phyloP scores from a whole-genome alignment of 1,140 invertebrate species.

The Augochlora pura region DNA sequence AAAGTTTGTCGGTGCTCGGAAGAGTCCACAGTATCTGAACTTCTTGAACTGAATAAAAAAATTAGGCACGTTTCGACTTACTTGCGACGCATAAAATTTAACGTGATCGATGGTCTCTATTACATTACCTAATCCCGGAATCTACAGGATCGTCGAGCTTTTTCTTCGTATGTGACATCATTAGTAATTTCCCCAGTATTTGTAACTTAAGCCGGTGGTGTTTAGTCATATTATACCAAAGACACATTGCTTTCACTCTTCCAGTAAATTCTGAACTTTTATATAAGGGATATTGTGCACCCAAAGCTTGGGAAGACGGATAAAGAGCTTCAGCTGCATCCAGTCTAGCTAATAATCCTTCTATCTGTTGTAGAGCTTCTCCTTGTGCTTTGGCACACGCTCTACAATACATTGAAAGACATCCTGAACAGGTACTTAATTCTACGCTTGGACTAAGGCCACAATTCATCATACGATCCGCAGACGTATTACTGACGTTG shows the following conservation, averaged over 20 bases:
- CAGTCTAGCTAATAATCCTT: constrained; percentile 85
- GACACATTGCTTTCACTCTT: constrained; percentile 88
- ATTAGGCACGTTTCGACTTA: background rate
- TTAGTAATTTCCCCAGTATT: constrained; percentile 88
- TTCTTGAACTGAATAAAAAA: constrained; percentile 61
- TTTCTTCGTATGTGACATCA: constrained; percentile 77
- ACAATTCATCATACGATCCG: constrained; percentile 33
- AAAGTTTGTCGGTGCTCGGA: constrained; percentile 51
- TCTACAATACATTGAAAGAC: constrained; percentile 86
- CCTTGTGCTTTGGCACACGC: constrained; percentile 86
- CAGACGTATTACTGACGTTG: constrained; percentile 47
- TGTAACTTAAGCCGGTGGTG: constrained; percentile 90
- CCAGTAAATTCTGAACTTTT: constrained; percentile 84
- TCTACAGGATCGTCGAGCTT: constrained; percentile 68
- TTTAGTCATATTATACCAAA: constrained; percentile 94
- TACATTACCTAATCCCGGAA: constrained; percentile 69
- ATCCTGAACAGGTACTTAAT: constrained; percentile 78
- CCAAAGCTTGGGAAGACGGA: constrained; percentile 91
- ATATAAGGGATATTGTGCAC: constrained; percentile 86
- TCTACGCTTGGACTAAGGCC: constrained; percentile 68
- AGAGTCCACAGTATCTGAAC: constrained; percentile 63
- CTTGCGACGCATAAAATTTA: background rate
- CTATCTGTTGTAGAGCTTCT: constrained; percentile 87
- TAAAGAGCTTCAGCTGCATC: constrained; percentile 90
- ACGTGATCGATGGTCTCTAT: background rate